phyloP scores from a whole-genome alignment of 2,797 vertebrate genomes.

The Hylomyscus alleni region DNA sequence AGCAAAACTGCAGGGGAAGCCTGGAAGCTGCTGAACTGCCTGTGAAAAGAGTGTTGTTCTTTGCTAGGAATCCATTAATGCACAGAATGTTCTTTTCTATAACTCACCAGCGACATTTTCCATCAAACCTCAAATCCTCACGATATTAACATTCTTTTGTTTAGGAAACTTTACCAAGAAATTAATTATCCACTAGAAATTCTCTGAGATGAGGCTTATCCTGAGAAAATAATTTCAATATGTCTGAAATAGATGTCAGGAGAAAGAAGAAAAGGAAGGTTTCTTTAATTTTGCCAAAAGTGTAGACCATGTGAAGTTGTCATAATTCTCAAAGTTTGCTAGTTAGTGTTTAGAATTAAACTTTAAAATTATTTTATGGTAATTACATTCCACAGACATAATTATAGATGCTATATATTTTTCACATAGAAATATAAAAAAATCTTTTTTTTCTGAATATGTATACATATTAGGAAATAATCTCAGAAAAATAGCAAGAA shows the following conservation, averaged over 20 bases:
- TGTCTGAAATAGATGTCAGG: slow-evolving; percentile 45
- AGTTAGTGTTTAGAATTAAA: slow-evolving; percentile 15
- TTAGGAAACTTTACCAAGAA: slow-evolving; percentile 49
- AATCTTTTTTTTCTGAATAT: background rate
- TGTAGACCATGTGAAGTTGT: background rate
- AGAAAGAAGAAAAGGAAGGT: background rate
- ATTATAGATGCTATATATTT: background rate
- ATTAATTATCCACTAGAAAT: slow-evolving; percentile 67
- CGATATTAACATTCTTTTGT: slow-evolving; percentile 61
- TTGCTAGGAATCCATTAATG: slow-evolving; percentile 65
- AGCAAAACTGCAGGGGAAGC: slow-evolving; percentile 73
- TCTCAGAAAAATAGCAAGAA: background rate
- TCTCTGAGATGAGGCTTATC: background rate
- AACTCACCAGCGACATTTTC: slow-evolving; percentile 28
- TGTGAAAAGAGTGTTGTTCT: slow-evolving; percentile 55
- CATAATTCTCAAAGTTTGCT: background rate
- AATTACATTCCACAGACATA: background rate
- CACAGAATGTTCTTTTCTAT: slow-evolving; percentile 48
- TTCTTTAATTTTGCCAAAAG: background rate
- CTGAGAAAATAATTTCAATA: slow-evolving; percentile 47
- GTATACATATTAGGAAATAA: background rate
- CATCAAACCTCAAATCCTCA: slow-evolving; percentile 37
- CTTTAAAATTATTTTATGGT: slow-evolving; percentile 1
- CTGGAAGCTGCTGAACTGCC: slow-evolving; percentile 49
- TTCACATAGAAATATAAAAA: background rate